A percentile compares a stretch with the other conserved stretches of the same genome.
These are phyloP conservation scores for Cryptosula pallasiana DNA, from an alignment of 2,888 invertebrate genomes.

Conservation along the genomic window DNA sequence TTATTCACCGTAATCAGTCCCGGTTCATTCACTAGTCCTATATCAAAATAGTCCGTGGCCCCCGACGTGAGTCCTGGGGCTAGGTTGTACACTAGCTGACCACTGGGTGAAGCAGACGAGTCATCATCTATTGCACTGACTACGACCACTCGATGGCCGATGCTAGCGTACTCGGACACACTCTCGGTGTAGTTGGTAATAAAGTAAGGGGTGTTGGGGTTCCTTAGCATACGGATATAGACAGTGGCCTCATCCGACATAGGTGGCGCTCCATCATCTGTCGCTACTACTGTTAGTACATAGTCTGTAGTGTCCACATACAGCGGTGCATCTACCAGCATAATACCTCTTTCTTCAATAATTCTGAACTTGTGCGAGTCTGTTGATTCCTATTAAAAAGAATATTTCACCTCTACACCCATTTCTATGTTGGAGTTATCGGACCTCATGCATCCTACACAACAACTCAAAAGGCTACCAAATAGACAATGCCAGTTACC, in stretches of 20 bases:
- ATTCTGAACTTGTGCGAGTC: not conserved
- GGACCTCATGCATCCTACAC: no score
- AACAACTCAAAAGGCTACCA: no score
- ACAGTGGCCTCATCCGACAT: not conserved
- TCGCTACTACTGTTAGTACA: constrained; percentile 4
- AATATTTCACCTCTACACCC: not conserved
- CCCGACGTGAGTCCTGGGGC: constrained; percentile 4
- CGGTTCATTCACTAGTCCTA: not conserved
- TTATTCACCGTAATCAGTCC: constrained; percentile 6
- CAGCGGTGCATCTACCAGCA: not conserved
- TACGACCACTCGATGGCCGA: not conserved
- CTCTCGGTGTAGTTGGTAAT: not conserved
- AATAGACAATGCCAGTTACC: no score
- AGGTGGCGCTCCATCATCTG: not conserved
- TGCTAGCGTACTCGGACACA: not conserved
- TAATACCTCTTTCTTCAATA: not conserved
- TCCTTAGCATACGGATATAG: not conserved
- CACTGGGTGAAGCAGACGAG: not conserved
- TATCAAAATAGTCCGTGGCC: not conserved
- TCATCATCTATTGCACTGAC: not conserved
- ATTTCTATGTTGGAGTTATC: no score
- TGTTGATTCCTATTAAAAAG: not conserved
- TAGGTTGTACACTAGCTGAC: not conserved
- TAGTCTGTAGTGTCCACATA: not conserved
- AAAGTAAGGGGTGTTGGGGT: constrained; percentile 6